Evolutionary conservation across 2,113 vertebrate genomes (phyloP).

Genomic region (Corythornis madagascariensis): DNA sequence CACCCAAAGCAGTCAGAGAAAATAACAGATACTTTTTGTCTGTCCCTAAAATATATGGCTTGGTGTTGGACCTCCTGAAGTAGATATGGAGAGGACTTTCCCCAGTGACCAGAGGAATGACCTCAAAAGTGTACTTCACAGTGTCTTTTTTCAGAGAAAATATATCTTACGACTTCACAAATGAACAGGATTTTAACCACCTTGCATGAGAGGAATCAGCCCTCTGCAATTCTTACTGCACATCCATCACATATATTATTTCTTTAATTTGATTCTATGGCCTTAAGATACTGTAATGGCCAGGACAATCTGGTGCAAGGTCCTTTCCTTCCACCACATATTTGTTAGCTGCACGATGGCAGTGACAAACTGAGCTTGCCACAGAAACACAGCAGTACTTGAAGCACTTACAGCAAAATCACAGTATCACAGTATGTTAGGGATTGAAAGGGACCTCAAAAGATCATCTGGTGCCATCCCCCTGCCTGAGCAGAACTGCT

Average conservation of each 20-base stretch:
- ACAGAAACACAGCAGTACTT: background rate
- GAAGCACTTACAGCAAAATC: background rate
- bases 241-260: background rate
- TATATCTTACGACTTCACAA: background rate
- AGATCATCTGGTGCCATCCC: too few species aligned
- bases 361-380: background rate
- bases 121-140: background rate
- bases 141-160: background rate
- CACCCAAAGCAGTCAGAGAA: background rate
- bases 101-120: background rate
- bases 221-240: background rate
- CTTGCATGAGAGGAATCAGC: background rate
- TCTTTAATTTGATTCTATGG: background rate
- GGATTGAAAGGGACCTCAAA: too few species aligned
- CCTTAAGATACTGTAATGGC: background rate
- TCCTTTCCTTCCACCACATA: background rate
- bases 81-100: background rate
- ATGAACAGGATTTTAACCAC: accelerated
- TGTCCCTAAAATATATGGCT: background rate
- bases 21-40: background rate
- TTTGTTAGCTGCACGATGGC: background rate
- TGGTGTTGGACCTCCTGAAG: background rate
- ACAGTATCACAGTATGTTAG: too few species aligned
- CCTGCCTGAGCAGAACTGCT: too few species aligned
- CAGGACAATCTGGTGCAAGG: background rate